phyloP scores from a whole-genome alignment of 2,113 vertebrate genomes.

The Gobio gobio region DNA sequence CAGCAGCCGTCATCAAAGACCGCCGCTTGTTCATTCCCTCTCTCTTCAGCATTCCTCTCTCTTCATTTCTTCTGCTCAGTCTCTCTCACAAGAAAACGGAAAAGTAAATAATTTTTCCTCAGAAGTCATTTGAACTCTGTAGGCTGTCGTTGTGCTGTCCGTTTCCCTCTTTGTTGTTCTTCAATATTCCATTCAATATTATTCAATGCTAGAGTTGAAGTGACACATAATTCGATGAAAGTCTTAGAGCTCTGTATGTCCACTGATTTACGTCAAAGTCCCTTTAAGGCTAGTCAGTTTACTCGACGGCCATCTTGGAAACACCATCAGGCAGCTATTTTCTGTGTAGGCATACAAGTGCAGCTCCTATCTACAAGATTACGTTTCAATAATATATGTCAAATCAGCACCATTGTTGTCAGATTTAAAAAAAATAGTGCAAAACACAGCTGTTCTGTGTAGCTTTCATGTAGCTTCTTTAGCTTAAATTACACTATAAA shows the following conservation, averaged over 20 bases:
- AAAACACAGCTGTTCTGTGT: background rate
- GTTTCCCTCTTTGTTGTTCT: conserved; percentile 27
- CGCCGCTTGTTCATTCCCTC: conserved; percentile 1
- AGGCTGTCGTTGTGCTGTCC: conserved; percentile 15
- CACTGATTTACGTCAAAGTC: background rate
- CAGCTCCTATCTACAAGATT: background rate
- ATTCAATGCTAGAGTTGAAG: conserved; percentile 16
- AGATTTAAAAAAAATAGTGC: background rate
- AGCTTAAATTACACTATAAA: background rate
- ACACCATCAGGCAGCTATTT: background rate
- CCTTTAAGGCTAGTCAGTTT: background rate
- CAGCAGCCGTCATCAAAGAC: conserved; percentile 54
- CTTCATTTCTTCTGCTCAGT: background rate
- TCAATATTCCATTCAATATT: conserved; percentile 15
- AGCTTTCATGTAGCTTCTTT: background rate
- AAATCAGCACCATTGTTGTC: background rate
- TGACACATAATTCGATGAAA: background rate
- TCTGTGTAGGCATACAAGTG: background rate
- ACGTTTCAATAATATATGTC: background rate
- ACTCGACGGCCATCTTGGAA: background rate
- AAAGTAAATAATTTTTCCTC: conserved; percentile 36
- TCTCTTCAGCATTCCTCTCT: conserved; percentile 20
- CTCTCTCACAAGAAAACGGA: background rate
- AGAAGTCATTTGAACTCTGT: conserved; percentile 17
- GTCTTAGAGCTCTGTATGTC: background rate